Base-by-base conservation (phyloP, 2,888 invertebrate genomes). In the Troides aeacus region DNA sequence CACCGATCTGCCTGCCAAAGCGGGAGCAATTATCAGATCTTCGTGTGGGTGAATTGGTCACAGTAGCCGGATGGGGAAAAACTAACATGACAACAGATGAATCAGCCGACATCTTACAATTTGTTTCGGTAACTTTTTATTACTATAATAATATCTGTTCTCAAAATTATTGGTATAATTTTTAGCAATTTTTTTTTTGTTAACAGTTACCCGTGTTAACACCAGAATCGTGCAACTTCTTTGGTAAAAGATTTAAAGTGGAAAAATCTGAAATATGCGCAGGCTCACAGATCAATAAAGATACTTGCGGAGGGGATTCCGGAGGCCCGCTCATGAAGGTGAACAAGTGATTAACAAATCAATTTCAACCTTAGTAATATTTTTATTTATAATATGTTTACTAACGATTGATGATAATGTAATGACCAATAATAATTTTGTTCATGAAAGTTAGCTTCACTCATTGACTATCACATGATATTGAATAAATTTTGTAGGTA, bases 221-320 rank as follows among this genome's bases (percentile, higher is more conserved):
- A 0, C 76, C 84, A 0, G 74, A 77, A 6, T 68, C 73, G 10
- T 92, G 92, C 72, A 77, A 85, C 46, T 74, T 81, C 23, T 86
- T 89, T 62, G 85, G 85, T 17, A 79, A 80, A 62, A 77, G 78
- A 1, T 89, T 89, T 72, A 83, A 79, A 64, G 69, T 89, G 53
- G 69, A 76, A 0, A 69, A 79, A 0, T 83, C 85, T 0, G 93
- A 93, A 75, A 83, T 94, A 74, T 94, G 94, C 77, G 94, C 93
- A 0, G 95, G 94, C 15, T 94, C 94, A 39, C 85, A 88, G 62
- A 75, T 82, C 0, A 94, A 94, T 66, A 88, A 92, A 70, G 95
- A 95, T 75, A 93, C 94, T 0, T 95, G 95, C 72, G 90, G 88
- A 0, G 94, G 95, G 0, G 95, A 95, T 76, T 94, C 94, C 0